These are phyloP conservation scores for Eupristina koningsbergeri DNA, from an alignment of 1,140 invertebrate species.

Conservation along the genomic window DNA sequence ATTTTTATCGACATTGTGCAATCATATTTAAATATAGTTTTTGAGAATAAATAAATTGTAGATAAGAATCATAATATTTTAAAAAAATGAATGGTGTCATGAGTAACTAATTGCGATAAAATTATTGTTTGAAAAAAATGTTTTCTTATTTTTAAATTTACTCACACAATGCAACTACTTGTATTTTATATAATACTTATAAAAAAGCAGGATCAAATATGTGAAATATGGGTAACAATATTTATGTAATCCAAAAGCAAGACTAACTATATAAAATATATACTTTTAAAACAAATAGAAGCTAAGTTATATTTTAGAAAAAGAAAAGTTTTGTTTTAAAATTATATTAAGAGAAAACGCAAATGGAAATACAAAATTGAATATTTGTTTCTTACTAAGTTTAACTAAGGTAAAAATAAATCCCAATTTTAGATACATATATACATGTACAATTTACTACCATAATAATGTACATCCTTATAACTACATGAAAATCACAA, in stretches of 20 bases:
- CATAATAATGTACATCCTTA: background rate
- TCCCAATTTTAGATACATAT: background rate
- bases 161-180: too few species aligned
- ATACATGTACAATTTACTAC: background rate
- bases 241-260: background rate
- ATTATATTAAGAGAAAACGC: background rate
- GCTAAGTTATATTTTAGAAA: background rate
- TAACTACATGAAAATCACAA: background rate
- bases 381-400: background rate
- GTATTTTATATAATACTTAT: background rate
- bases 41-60: too few species aligned
- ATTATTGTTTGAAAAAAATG: too few species aligned
- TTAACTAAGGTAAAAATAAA: background rate
- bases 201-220: background rate
- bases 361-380: background rate
- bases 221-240: background rate
- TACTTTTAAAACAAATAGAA: background rate
- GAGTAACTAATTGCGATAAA: too few species aligned
- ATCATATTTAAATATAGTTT: too few species aligned
- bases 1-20: too few species aligned
- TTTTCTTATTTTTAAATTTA: too few species aligned
- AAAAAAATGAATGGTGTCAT: too few species aligned
- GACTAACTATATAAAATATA: background rate
- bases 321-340: slow-evolving; percentile 1
- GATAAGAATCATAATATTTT: too few species aligned